Evolutionary conservation across 2,888 invertebrate genomes (phyloP), one percentile per base, ranked within the genome.

Genomic region (Tenthredo livida): DNA sequence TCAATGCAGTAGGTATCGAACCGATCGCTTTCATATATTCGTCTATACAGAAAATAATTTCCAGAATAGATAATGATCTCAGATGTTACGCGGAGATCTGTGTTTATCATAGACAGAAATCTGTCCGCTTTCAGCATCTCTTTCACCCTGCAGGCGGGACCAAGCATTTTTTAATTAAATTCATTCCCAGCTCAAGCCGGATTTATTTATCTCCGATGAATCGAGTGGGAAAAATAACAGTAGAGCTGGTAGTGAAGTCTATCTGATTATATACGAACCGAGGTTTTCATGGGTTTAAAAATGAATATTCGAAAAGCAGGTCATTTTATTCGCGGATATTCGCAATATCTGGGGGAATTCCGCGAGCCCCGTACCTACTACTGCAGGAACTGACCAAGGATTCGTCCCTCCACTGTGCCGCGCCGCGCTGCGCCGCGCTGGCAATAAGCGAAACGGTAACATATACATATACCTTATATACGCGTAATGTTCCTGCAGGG

Each of bases 1-100:
- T 78, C 50, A 10, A 50, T 54, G 54, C 78, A 54, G 33, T 47
- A 15, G 15, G 4, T 78, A 78, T 78, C 78, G 54, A 78, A 78
- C 58, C 78, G 54, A 78, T 78, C 54, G 33, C n/a, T 5, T 43
- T 25, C n/a, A 37, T 70, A 25, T 3, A 33, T 67, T 17, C 67
- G 15, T 33, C 12, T 12, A 29, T 73, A 72, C 21, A 21, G 40
- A 73, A 67, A 70, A 54, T 54, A 54, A 37, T 17, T 70, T 70
- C 25, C 15, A 6, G 12, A 73, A 12, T 61, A 61, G 25, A 61
- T 25, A 4, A 12, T 3, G 1, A 61, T 61, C 61, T 61, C 21
- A 47, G 47, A 47, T 1, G 25, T 10, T 25, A 25, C 5, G 6
- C 61, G 10, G 21, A 61, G 25, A 7, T 37, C 37, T 25, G 9